These are phyloP conservation scores for Nesidiocoris tenuis DNA, from an alignment of 2,888 invertebrate genomes.

Conservation along the genomic window DNA sequence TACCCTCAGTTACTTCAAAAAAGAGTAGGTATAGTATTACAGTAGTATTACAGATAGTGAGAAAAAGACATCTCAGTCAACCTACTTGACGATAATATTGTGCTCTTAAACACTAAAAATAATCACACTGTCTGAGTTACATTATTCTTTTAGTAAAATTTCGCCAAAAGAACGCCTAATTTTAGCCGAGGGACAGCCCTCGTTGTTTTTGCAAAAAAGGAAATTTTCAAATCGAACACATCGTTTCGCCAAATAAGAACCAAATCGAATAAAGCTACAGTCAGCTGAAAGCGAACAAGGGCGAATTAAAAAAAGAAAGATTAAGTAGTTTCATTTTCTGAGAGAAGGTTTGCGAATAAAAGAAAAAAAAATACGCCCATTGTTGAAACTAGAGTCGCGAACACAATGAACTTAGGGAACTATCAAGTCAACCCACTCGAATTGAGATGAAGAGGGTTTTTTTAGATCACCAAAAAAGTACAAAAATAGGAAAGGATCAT, in stretches of 20 bases:
- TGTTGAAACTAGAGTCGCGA: neutral
- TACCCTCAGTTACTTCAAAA: constrained; percentile 29
- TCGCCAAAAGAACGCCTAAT: neutral
- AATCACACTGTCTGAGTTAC: constrained; percentile 27
- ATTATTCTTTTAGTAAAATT: neutral
- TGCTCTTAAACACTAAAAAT: constrained; percentile 33
- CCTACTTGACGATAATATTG: constrained; percentile 24
- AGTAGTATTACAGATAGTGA: constrained; percentile 16
- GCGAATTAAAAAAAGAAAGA: neutral
- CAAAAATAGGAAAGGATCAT: constrained; percentile 49
- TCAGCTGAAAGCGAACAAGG: neutral
- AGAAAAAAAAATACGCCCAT: neutral
- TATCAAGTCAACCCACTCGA: neutral
- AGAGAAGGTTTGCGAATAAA: neutral
- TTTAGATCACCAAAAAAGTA: constrained; percentile 48
- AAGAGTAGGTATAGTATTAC: constrained; percentile 3
- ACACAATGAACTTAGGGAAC: neutral
- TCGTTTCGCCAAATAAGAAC: neutral
- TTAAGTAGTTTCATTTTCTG: constrained; percentile 4
- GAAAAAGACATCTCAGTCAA: constrained; percentile 20
- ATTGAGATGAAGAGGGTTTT: neutral
- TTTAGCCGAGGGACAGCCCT: neutral
- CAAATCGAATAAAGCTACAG: neutral
- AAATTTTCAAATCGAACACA: neutral
- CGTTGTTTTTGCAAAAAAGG: neutral